These are phyloP conservation scores for Drosophila affinis DNA, from an alignment of 2,888 invertebrate genomes.

Conservation along the genomic window DNA sequence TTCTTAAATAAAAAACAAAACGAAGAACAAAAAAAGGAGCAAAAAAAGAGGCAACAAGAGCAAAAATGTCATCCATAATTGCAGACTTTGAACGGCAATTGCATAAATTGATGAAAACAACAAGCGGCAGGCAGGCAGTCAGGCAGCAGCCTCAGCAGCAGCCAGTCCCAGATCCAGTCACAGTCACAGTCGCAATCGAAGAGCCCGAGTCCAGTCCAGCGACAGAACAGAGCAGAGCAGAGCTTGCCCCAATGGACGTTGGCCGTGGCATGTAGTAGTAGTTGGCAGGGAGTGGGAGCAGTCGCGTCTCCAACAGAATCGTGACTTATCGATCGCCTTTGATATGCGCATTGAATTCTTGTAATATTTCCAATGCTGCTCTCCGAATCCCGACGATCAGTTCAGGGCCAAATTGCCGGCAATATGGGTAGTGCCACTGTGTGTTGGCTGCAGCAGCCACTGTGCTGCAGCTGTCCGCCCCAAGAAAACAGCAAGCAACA, in stretches of 20 bases:
- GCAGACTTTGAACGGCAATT: constrained; percentile 75
- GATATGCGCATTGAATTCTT: constrained; percentile 84
- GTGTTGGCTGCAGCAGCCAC: constrained; percentile 58
- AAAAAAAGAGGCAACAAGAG: constrained; percentile 49
- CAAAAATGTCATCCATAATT: constrained; percentile 77
- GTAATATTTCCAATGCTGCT: constrained; percentile 77
- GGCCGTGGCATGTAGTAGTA: neutral
- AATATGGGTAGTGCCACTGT: constrained; percentile 61
- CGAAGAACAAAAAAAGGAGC: constrained; percentile 5
- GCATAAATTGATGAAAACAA: constrained; percentile 72
- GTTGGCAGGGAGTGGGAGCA: constrained; percentile 19
- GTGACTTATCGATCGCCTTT: constrained; percentile 84
- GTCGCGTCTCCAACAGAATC: constrained; percentile 71
- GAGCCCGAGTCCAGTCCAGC: constrained; percentile 11
- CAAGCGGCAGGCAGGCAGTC: constrained; percentile 24
- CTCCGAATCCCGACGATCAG: constrained; percentile 47
- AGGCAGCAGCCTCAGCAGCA: neutral
- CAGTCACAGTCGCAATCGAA: constrained; percentile 2
- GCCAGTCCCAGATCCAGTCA: neutral
- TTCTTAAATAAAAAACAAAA: constrained; percentile 22
- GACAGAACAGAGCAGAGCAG: constrained; percentile 5
- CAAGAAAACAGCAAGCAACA: constrained; percentile 44
- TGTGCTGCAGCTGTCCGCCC: constrained; percentile 68
- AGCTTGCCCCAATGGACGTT: constrained; percentile 6
- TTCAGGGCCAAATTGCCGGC: constrained; percentile 66